These are phyloP conservation scores for Macrobrachium nipponense DNA, from an alignment of 1,140 invertebrate species.

Conservation along the genomic window DNA sequence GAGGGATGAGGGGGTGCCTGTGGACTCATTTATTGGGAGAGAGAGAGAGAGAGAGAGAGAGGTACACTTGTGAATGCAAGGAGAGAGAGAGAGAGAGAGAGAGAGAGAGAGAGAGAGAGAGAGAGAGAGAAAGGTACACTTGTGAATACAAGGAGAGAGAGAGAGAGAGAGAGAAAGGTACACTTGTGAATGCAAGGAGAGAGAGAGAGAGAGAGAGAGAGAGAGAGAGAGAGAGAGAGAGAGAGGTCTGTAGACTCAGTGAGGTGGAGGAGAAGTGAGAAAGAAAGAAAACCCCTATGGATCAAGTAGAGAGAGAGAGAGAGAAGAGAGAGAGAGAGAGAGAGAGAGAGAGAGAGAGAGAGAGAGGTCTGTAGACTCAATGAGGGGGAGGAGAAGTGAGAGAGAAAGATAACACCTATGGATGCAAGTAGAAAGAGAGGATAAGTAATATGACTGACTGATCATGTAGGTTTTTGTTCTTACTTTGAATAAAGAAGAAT, in stretches of 20 bases:
- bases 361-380: background rate
- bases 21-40: background rate
- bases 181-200: background rate
- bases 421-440: too few relatives aligned
- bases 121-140: background rate
- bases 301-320: too few relatives aligned
- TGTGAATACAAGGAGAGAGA: background rate
- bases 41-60: background rate
- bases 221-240: conserved; percentile 1
- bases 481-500: too few relatives aligned
- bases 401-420: background rate
- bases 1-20: background rate
- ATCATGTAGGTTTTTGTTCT: too few relatives aligned
- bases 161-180: conserved; percentile 1
- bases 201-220: conserved; percentile 8
- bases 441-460: too few relatives aligned
- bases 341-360: background rate
- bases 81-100: background rate
- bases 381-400: background rate
- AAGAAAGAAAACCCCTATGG: background rate
- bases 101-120: conserved; percentile 12
- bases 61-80: background rate
- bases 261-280: background rate
- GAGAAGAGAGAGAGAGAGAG: background rate
- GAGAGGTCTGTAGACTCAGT: background rate